These are phyloP conservation scores for Aplodontia rufa DNA, from an alignment of 2,113 vertebrate species.

Conservation along the genomic window DNA sequence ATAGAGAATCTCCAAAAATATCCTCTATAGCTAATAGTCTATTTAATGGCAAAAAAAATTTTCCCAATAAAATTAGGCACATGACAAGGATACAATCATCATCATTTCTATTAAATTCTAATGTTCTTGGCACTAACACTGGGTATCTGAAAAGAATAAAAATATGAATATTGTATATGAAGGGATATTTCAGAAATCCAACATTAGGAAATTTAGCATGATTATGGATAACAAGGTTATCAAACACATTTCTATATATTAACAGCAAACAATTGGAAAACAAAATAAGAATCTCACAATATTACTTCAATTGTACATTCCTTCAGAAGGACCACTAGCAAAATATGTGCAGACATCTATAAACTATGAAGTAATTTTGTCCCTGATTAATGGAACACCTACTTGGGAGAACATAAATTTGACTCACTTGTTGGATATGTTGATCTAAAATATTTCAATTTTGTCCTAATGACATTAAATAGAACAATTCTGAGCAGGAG, in stretches of 20 bases:
- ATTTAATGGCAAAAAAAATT: no score
- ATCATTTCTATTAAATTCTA: no score
- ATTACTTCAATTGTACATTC: not conserved
- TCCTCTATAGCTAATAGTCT: no score
- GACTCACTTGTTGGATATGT: not conserved
- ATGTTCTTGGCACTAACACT: no score
- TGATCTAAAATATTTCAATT: not conserved
- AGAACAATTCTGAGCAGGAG: not conserved
- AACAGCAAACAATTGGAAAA: no score
- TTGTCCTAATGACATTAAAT: not conserved
- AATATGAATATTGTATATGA: no score
- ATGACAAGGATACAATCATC: no score
- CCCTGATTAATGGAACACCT: not conserved
- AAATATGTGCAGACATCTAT: not conserved
- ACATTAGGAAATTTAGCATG: not conserved
- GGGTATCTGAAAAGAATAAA: not conserved
- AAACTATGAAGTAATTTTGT: not conserved
- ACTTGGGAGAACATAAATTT: not conserved
- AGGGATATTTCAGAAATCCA: no score
- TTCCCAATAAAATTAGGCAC: no score
- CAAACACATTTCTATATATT: no score
- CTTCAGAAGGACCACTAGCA: not conserved
- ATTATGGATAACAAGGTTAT: not conserved
- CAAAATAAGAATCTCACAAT: not conserved
- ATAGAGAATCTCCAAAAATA: no score